phyloP scores from a whole-genome alignment of 2,888 invertebrate species.

The Ennomos erosarius region DNA sequence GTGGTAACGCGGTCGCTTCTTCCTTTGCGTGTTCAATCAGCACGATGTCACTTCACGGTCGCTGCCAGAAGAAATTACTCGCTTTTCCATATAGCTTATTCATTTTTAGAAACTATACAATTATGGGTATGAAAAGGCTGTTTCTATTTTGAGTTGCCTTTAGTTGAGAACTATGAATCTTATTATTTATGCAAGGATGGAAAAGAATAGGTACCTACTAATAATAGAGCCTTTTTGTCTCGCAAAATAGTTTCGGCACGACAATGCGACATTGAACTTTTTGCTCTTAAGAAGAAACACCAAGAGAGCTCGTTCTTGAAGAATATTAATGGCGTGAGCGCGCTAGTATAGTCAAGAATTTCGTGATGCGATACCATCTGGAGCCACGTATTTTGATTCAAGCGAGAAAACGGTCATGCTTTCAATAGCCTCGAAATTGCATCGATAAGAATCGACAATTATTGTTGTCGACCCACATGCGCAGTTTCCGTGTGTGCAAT shows the following conservation, averaged over 20 bases:
- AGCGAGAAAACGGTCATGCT: constrained; percentile 56
- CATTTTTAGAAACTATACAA: constrained; percentile 22
- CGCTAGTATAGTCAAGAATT: constrained; percentile 34
- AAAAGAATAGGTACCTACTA: constrained; percentile 8
- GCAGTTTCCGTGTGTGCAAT: constrained; percentile 62
- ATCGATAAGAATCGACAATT: constrained; percentile 54
- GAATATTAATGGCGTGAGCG: constrained; percentile 28
- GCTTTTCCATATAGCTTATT: constrained; percentile 19
- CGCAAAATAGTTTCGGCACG: constrained; percentile 28
- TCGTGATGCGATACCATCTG: constrained; percentile 49
- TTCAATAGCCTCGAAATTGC: constrained; percentile 60
- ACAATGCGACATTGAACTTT: constrained; percentile 22
- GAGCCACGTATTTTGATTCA: constrained; percentile 44
- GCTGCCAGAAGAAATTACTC: constrained; percentile 36
- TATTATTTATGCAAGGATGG: constrained; percentile 8
- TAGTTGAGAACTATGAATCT: constrained; percentile 9
- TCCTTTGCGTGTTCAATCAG: constrained; percentile 48
- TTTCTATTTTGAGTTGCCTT: not conserved
- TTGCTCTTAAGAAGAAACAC: constrained; percentile 29
- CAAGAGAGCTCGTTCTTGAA: constrained; percentile 24
- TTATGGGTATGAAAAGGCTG: constrained; percentile 6
- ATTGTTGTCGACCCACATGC: constrained; percentile 63
- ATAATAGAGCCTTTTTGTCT: constrained; percentile 20
- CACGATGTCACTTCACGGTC: constrained; percentile 44
- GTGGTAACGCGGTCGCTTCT: constrained; percentile 56